Conservation (phyloP, 2,888 invertebrate species). For the Venusia cambrica region DNA sequence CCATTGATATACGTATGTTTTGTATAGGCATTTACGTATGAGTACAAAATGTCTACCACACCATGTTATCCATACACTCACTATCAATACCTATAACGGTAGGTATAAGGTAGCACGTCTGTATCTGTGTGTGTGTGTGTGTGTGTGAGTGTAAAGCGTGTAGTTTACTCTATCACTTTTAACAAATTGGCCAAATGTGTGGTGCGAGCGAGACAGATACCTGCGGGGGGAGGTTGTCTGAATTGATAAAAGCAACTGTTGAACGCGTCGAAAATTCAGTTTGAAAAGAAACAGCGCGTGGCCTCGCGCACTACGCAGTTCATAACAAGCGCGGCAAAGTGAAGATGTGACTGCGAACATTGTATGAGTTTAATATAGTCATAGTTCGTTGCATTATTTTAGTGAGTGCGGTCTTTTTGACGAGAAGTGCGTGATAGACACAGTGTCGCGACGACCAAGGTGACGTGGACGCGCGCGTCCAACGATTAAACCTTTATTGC, state of each 20-base stretch:
- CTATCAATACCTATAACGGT: constrained; percentile 40
- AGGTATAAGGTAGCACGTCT: too few relatives aligned
- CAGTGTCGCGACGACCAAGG: constrained; percentile 46
- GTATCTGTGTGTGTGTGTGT: too few relatives aligned
- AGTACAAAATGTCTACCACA: constrained; percentile 44
- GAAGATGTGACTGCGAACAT: constrained; percentile 68
- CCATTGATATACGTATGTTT: constrained; percentile 28
- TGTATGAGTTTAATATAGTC: constrained; percentile 59
- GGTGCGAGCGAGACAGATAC: constrained; percentile 55
- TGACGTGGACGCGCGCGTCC: constrained; percentile 72
- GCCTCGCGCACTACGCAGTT: constrained; percentile 46
- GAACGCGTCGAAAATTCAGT: constrained; percentile 73
- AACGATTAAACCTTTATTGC: constrained; percentile 71
- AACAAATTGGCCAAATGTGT: constrained; percentile 35
- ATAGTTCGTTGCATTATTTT: constrained; percentile 46
- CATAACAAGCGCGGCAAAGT: constrained; percentile 52
- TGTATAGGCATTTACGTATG: constrained; percentile 24
- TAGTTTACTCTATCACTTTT: constrained; percentile 53
- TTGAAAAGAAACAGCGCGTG: constrained; percentile 57
- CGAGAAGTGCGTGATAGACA: constrained; percentile 40
- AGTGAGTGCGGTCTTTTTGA: constrained; percentile 44
- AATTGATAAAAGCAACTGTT: constrained; percentile 79
- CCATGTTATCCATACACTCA: constrained; percentile 38
- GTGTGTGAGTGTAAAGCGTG: constrained; percentile 36
- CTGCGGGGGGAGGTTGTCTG: constrained; percentile 62